Evolutionary conservation across 2,888 invertebrate genomes (phyloP), one percentile per base, ranked within the genome.

Genomic region (Pseudoips prasinana): DNA sequence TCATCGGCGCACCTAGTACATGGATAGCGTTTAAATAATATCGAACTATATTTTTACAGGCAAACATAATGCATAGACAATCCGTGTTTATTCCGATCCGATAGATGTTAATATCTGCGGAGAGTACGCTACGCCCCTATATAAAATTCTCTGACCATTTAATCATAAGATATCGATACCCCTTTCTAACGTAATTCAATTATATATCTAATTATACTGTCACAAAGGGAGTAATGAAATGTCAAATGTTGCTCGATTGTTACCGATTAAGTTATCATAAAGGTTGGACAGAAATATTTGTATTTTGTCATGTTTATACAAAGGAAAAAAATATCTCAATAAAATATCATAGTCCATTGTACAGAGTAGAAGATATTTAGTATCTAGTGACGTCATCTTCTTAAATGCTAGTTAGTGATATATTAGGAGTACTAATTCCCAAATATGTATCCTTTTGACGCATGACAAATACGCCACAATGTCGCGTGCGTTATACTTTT

Each of bases 221-320:
- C 83, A 81, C 83, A 84, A 81, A 83, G 77, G 82, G 82, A 82
- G 79, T 81, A 77, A 74, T 71, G 54, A 70, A 71, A 74, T 77
- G 71, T 78, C 73, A 73, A 67, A 78, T 69, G 71, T 80, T 80
- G 73, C 78, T 81, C 77, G 81, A 81, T 85, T 81, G 86, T 87
- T 87, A 86, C 86, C 83, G 78, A 73, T 71, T 84, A 82, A 77
- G 77, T 80, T 76, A 77, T 78, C 71, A 79, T 73, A 73, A 71
- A 70, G n/a, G 73, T 75, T 71, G 77, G 78, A 75, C 77, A 75
- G 66, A 80, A 71, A 79, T 79, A 74, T 83, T 84, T 83, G 84
- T 88, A 87, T 88, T 87, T 88, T 87, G 77, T 83, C 87, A 87
- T 76, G 75, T 88, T 86, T 88, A 86, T 87, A 88, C 84, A 72